Evolutionary conservation across 2,797 vertebrate species (phyloP).

Genomic region (Oreochromis grahami): DNA sequence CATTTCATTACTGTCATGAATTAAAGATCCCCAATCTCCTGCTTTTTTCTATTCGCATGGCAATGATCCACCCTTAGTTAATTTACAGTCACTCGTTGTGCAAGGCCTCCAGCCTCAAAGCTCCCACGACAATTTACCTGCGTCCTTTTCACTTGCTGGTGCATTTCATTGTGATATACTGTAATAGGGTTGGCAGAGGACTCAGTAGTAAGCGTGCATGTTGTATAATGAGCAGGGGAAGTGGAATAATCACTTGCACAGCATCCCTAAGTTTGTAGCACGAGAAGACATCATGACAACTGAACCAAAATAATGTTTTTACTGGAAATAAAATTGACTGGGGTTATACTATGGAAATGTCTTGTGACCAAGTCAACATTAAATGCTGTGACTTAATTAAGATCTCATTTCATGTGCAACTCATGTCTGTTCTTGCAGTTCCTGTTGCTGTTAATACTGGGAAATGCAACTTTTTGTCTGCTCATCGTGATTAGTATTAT

Average conservation of each 20-base stretch:
- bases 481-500: not conserved
- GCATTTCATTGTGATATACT: constrained; percentile 46
- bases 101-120: constrained; percentile 38
- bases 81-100: constrained; percentile 51
- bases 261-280: constrained; percentile 2
- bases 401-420: not conserved
- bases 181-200: constrained; percentile 24
- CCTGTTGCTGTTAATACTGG: not conserved
- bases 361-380: not conserved
- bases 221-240: constrained; percentile 45
- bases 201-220: constrained; percentile 21
- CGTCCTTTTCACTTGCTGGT: constrained; percentile 54
- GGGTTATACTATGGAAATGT: not conserved
- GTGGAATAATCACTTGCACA: constrained; percentile 35
- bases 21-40: constrained; percentile 63
- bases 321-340: not conserved
- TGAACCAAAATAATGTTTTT: constrained; percentile 3
- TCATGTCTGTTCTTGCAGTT: not conserved
- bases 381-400: constrained; percentile 9
- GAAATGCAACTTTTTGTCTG: not conserved
- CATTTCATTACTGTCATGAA: constrained; percentile 74
- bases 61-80: constrained; percentile 45
- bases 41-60: constrained; percentile 8
- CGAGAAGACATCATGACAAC: not conserved
- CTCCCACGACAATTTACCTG: constrained; percentile 63